Percentiles rank a stretch among this genome's conserved stretches.
Conservation (phyloP, 2,888 invertebrate species). For the Caenorhabditis sp. region DNA sequence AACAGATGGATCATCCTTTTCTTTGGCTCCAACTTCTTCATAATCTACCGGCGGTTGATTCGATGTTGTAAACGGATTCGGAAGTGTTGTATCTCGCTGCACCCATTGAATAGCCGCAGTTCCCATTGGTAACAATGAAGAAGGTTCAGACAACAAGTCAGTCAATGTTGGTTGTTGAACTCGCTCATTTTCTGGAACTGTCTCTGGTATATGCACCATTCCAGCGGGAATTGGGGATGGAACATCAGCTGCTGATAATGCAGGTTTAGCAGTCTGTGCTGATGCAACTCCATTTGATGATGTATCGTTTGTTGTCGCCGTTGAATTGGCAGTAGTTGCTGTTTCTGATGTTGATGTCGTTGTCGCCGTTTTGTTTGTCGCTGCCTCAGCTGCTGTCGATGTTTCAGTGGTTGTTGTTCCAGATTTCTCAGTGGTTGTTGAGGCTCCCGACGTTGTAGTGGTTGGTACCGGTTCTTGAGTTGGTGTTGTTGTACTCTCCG, state of each 20-base stretch:
- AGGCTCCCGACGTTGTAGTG: too few relatives aligned
- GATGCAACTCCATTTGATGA: neutral
- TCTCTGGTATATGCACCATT: conserved; percentile 39
- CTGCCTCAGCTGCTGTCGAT: too few relatives aligned
- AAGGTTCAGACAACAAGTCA: conserved; percentile 22
- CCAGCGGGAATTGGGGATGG: conserved; percentile 37
- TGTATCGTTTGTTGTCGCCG: conserved; percentile 2
- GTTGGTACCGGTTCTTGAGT: neutral
- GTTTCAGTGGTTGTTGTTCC: too few relatives aligned
- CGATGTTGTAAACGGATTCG: conserved; percentile 26
- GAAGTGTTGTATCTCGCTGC: conserved; percentile 18
- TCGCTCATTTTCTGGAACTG: conserved; percentile 30
- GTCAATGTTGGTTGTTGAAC: conserved; percentile 16
- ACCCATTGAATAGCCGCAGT: conserved; percentile 23
- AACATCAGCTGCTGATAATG: conserved; percentile 1
- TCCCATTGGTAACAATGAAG: conserved; percentile 12
- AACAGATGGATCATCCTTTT: conserved; percentile 47
- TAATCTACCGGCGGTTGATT: conserved; percentile 27
- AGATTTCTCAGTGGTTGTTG: too few relatives aligned
- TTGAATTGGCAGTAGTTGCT: neutral
- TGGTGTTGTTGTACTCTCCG: neutral
- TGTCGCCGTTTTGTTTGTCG: too few relatives aligned
- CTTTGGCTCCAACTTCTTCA: conserved; percentile 19
- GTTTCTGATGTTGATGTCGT: neutral
- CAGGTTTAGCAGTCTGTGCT: conserved; percentile 13